Evolutionary conservation across 2,888 invertebrate species (phyloP).

Genomic region (Anoncus sp.): DNA sequence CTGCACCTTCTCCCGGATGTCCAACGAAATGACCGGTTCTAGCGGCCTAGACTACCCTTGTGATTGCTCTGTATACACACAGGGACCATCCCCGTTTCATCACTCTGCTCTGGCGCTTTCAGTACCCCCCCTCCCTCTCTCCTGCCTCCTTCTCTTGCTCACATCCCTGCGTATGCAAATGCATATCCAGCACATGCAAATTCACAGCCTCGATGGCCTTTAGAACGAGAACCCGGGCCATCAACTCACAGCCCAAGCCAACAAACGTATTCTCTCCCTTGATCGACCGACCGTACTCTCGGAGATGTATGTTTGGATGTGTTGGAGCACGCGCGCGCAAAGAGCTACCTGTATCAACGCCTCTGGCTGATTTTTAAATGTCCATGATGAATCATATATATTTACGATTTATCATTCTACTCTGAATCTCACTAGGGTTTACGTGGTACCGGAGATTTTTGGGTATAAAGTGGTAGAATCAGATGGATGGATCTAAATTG

Average conservation of each 20-base stretch:
- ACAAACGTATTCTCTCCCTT: slow-evolving; percentile 47
- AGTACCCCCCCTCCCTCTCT: slow-evolving; percentile 5
- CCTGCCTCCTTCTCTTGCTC: no score
- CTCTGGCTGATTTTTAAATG: slow-evolving; percentile 40
- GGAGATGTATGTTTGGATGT: not conserved
- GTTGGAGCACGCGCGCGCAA: not conserved
- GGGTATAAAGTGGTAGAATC: not conserved
- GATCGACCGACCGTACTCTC: slow-evolving; percentile 29
- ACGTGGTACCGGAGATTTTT: not conserved
- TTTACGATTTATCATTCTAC: slow-evolving; percentile 13
- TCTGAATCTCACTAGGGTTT: slow-evolving; percentile 2
- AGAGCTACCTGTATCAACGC: slow-evolving; percentile 41
- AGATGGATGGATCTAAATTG: no score
- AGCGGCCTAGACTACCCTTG: slow-evolving; percentile 35
- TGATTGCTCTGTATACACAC: slow-evolving; percentile 51
- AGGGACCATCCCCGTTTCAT: slow-evolving; percentile 48
- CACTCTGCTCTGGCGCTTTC: slow-evolving; percentile 22
- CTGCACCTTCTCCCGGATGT: slow-evolving; percentile 21
- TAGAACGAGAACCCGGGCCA: slow-evolving; percentile 47
- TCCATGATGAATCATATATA: not conserved
- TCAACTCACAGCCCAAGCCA: slow-evolving; percentile 34
- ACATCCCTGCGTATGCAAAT: slow-evolving; percentile 51
- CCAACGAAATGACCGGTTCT: slow-evolving; percentile 44
- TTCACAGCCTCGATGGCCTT: slow-evolving; percentile 55
- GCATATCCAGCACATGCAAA: slow-evolving; percentile 62